These are phyloP conservation scores for Pissodes strobi DNA, from an alignment of 1,140 invertebrate species.

Conservation along the genomic window DNA sequence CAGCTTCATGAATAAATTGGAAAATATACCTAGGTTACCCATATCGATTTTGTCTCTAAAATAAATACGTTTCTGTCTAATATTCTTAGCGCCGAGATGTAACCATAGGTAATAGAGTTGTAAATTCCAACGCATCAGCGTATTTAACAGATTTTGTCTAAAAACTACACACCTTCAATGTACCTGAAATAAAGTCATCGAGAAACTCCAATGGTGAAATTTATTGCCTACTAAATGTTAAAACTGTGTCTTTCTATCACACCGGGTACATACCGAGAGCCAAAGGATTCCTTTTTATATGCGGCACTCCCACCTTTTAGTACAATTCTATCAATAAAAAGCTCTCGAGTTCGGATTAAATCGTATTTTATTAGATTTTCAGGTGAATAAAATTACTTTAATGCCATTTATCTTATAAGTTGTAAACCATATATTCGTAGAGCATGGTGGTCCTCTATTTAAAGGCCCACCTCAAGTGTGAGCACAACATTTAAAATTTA, in stretches of 20 bases:
- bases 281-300: constrained; percentile 20
- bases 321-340: constrained; percentile 34
- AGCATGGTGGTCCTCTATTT: constrained; percentile 12
- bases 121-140: too few relatives aligned
- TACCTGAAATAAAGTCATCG: constrained; percentile 31
- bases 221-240: constrained; percentile 34
- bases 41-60: too few relatives aligned
- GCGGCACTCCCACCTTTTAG: constrained; percentile 27
- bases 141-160: too few relatives aligned
- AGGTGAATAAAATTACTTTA: constrained; percentile 28
- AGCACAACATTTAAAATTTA: constrained; percentile 21
- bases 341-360: constrained; percentile 15
- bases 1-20: too few relatives aligned
- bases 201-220: constrained; percentile 27
- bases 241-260: constrained; percentile 31
- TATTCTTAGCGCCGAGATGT: too few relatives aligned
- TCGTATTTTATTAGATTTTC: constrained; percentile 26
- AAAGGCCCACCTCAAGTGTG: constrained; percentile 9
- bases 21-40: too few relatives aligned
- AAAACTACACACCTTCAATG: too few relatives aligned
- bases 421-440: constrained; percentile 22
- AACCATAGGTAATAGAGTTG: too few relatives aligned
- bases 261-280: constrained; percentile 13
- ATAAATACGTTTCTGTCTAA: too few relatives aligned
- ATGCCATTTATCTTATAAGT: constrained; percentile 21